phyloP scores from a whole-genome alignment of 2,797 vertebrate genomes.

The Danio choprae region DNA sequence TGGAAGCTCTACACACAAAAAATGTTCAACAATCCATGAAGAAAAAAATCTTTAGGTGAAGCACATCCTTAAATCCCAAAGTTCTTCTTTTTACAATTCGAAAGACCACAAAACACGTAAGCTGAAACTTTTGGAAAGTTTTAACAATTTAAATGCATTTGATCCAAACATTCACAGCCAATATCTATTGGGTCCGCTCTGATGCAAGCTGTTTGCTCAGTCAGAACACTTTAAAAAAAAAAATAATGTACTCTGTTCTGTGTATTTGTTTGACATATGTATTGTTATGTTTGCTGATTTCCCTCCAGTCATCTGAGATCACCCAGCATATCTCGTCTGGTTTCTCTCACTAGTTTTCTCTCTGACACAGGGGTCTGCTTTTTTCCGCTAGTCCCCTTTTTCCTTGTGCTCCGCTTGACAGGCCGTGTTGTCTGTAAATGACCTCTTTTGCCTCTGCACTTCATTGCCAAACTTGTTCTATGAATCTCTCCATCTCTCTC shows the following conservation, averaged over 20 bases:
- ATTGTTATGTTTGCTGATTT: constrained; percentile 43
- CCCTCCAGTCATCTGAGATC: constrained; percentile 47
- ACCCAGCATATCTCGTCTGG: background rate
- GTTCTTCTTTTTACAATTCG: background rate
- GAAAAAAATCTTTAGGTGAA: constrained; percentile 30
- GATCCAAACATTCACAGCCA: constrained; percentile 26
- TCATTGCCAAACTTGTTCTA: constrained; percentile 53
- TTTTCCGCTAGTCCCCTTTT: constrained; percentile 44
- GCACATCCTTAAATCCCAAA: background rate
- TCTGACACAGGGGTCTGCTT: constrained; percentile 49
- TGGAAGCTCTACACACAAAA: background rate
- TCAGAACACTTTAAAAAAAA: background rate
- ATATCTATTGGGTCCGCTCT: background rate
- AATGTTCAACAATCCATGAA: constrained; percentile 17
- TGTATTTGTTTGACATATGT: constrained; percentile 28
- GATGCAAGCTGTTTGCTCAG: constrained; percentile 27
- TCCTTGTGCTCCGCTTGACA: constrained; percentile 36
- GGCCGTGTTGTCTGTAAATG: constrained; percentile 46
- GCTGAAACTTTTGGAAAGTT: constrained; percentile 23
- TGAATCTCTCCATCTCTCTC: constrained; percentile 52
- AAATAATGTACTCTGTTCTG: constrained; percentile 13
- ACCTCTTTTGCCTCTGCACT: constrained; percentile 50
- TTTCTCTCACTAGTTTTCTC: background rate
- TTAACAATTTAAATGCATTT: constrained; percentile 20
- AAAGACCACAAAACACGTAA: constrained; percentile 6